These are phyloP conservation scores for Tholera decimalis DNA, from an alignment of 2,888 invertebrate species.

Conservation along the genomic window DNA sequence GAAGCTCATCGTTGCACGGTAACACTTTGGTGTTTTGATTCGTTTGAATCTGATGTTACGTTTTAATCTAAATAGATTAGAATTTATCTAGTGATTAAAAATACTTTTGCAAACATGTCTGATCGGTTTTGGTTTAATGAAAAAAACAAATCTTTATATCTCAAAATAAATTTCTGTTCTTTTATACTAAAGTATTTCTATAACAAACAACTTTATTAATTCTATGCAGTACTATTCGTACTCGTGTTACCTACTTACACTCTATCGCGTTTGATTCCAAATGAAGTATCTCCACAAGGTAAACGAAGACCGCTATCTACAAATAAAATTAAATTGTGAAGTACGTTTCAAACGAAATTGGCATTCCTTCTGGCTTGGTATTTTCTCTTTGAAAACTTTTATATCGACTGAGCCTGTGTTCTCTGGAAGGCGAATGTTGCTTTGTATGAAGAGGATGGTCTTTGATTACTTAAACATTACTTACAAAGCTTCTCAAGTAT, in stretches of 20 bases:
- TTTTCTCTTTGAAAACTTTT: slow-evolving; percentile 73
- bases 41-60: not conserved
- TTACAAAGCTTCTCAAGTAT: slow-evolving; percentile 30
- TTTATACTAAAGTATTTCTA: not conserved
- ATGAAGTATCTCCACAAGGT: slow-evolving; percentile 51
- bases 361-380: slow-evolving; percentile 71
- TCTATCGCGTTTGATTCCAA: slow-evolving; percentile 51
- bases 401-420: slow-evolving; percentile 68
- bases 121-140: not conserved
- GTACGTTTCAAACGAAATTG: slow-evolving; percentile 74
- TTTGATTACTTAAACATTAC: slow-evolving; percentile 61
- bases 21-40: slow-evolving; percentile 25
- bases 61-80: not conserved
- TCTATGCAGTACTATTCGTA: slow-evolving; percentile 25
- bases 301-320: slow-evolving; percentile 58
- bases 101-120: not conserved
- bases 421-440: slow-evolving; percentile 57
- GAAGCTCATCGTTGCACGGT: slow-evolving; percentile 20
- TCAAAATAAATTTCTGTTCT: not conserved
- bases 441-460: slow-evolving; percentile 60
- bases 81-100: not conserved
- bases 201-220: slow-evolving; percentile 17
- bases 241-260: slow-evolving; percentile 32
- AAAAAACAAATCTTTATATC: no score
- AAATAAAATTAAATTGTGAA: slow-evolving; percentile 70